These are phyloP conservation scores for Phyllostomus discolor DNA, from an alignment of 2,113 vertebrate species.

Conservation along the genomic window DNA sequence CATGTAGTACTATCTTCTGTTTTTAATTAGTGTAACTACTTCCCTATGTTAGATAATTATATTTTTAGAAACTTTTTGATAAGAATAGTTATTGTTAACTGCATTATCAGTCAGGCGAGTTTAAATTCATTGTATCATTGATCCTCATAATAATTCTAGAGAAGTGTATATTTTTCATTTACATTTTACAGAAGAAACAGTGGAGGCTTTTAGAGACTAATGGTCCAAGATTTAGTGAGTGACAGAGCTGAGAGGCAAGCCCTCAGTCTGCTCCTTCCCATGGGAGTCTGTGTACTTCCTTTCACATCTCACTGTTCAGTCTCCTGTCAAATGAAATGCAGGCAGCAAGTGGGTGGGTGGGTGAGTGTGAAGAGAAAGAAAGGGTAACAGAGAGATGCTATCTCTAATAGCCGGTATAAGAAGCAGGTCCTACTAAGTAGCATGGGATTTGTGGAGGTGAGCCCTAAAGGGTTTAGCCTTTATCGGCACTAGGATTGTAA, in stretches of 20 bases:
- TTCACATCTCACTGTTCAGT: neutral
- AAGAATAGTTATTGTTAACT: neutral
- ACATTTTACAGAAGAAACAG: neutral
- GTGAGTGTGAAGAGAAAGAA: neutral
- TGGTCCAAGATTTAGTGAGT: neutral
- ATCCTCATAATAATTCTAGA: neutral
- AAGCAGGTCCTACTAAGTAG: neutral
- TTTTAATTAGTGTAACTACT: neutral
- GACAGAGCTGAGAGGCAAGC: neutral
- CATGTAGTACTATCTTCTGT: neutral
- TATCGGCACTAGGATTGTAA: neutral
- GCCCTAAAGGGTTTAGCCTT: neutral
- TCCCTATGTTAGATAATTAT: neutral
- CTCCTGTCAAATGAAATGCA: neutral
- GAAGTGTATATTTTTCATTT: neutral
- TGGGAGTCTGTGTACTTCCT: neutral
- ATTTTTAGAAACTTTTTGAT: neutral
- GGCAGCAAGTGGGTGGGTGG: neutral
- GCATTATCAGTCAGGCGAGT: neutral
- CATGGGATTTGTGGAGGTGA: neutral
- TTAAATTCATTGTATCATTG: constrained; percentile 5
- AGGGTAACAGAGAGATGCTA: neutral
- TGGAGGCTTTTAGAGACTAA: neutral
- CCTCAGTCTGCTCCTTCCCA: neutral
- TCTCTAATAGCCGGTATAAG: neutral